Base-by-base conservation (phyloP, 2,888 invertebrate species). In the Cryptocheilus praepositus region DNA sequence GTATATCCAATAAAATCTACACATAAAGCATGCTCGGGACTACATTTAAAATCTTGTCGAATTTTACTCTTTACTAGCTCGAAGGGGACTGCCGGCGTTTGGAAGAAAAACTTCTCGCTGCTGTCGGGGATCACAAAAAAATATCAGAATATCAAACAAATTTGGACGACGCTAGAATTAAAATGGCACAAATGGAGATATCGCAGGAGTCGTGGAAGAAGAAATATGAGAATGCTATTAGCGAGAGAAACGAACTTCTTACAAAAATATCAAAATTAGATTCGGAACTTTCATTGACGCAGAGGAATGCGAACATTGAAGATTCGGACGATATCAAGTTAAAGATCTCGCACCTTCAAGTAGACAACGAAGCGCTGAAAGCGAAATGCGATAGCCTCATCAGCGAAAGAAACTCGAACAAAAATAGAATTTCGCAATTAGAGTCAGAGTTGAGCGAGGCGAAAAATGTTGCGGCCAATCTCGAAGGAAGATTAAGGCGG, bases 401-500 rank as follows among this genome's bases (percentile, higher is more conserved):
- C n/a, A 75, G 63, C 3, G 87, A 86, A 21, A 82, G 74, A 21
- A 76, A 79, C 55, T 69, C 51, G 43, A 81, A 70, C 36, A 92
- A 89, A 54, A 91, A 91, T 44, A 92, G 92, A 74, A 86, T 92
- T 22, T 90, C 91, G 0, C 90, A 89, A 65, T 89, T 92, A 0
- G 91, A 92, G 73, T 89, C 72, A 2, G 88, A 90, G 46, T 72
- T 90, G 18, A 77, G 85, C 0, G 86, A 89, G 22, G 77, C 86
- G 0, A 88, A 86, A 66, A 78, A 79, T 0, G 71, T 83, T 2
- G 86, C 89, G 15, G 62, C 67, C 1, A 84, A 85, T 60, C 76
- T 90, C 3, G 88, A 89, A 8, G 83, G 76, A 19, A 89, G 89
- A 70, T 61, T 89, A 0, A 79, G 65, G 58, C 77, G 71, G 66